Percentiles rank a stretch among this genome's conserved stretches.
Conservation (phyloP, 1,140 invertebrate genomes). For the Laodelphax striatellus region DNA sequence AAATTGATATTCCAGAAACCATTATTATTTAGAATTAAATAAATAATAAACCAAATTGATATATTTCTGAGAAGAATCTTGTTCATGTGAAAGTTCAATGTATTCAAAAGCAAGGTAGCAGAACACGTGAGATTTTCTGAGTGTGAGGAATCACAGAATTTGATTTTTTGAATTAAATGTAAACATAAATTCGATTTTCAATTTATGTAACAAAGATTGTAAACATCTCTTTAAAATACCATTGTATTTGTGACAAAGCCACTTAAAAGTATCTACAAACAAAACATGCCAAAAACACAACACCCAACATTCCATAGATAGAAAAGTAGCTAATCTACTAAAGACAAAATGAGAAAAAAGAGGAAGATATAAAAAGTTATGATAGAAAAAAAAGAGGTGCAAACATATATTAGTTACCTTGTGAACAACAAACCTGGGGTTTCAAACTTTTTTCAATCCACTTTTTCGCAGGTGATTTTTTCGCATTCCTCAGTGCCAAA, state of each 20-base stretch:
- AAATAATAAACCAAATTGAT: too few relatives aligned
- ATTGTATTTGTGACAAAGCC: constrained; percentile 6
- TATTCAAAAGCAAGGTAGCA: too few relatives aligned
- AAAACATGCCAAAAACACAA: constrained; percentile 3
- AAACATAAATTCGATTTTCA: too few relatives aligned
- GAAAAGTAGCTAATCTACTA: not conserved
- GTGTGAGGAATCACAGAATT: too few relatives aligned
- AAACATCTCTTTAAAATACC: constrained; percentile 3
- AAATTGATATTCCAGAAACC: too few relatives aligned
- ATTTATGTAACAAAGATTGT: too few relatives aligned
- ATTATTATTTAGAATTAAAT: too few relatives aligned
- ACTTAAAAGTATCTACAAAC: constrained; percentile 1
- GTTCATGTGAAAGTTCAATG: too few relatives aligned
- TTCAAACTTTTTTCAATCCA: constrained; percentile 22
- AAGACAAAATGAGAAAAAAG: not conserved
- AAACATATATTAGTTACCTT: constrained; percentile 27
- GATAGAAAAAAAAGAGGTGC: constrained; percentile 18
- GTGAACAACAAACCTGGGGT: constrained; percentile 43
- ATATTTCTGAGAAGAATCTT: too few relatives aligned
- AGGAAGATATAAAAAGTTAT: constrained; percentile 17
- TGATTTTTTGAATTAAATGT: too few relatives aligned
- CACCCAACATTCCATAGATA: too few relatives aligned
- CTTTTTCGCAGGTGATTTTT: constrained; percentile 43
- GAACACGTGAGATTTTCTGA: too few relatives aligned
- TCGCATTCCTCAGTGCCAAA: constrained; percentile 44